Percentiles rank a stretch among this genome's conserved stretches.
Evolutionary conservation across 2,797 vertebrate species (phyloP).

Genomic region (Bothrops alternatus): DNA sequence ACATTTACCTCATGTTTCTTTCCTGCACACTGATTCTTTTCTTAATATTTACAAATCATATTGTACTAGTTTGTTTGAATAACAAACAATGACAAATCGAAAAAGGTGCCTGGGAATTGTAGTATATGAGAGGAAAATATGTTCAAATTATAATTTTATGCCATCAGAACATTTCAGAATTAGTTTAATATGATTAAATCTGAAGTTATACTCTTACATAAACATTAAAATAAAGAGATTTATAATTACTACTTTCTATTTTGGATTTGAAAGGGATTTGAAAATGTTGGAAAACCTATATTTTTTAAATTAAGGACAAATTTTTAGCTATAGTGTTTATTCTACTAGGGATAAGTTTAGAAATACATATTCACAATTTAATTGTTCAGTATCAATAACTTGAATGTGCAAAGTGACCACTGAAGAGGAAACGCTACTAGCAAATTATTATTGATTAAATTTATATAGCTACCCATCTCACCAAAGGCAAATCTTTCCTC

Average conservation of each 20-base stretch:
- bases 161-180: too few species aligned
- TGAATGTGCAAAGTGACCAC: not conserved
- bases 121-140: not conserved
- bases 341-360: not conserved
- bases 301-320: not conserved
- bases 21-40: not conserved
- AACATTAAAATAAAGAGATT: not conserved
- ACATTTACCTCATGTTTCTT: not conserved
- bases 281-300: not conserved
- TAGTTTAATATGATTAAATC: not conserved
- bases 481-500: not conserved
- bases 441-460: not conserved
- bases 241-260: not conserved
- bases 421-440: not conserved
- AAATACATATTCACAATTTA: not conserved
- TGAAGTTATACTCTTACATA: not conserved
- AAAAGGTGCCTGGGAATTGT: not conserved
- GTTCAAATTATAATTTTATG: not conserved
- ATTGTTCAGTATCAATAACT: not conserved
- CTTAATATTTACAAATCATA: not conserved
- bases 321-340: not conserved
- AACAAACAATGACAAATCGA: not conserved
- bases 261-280: not conserved
- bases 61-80: not conserved
- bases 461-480: not conserved